phyloP scores from a whole-genome alignment of 2,888 invertebrate species.

The Chymomyza amoena region DNA sequence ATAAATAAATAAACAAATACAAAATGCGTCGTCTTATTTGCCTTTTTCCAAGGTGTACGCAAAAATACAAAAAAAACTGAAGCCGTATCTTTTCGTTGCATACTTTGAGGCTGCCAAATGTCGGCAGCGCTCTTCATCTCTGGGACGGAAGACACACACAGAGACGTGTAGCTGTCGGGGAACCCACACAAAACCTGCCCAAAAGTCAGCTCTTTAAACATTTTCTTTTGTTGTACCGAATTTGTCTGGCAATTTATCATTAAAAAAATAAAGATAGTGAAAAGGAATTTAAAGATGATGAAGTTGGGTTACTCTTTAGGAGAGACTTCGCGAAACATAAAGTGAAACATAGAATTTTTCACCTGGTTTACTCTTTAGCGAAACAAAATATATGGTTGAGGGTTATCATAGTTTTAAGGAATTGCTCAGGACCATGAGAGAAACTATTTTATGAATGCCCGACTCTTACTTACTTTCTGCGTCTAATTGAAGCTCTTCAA shows the following conservation, averaged over 20 bases:
- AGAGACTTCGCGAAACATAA: no score
- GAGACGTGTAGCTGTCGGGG: neutral
- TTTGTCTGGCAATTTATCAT: slow-evolving; percentile 30
- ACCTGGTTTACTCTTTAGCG: no score
- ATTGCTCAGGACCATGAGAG: no score
- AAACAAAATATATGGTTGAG: no score
- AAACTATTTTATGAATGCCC: no score
- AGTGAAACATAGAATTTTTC: no score
- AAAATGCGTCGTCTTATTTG: slow-evolving; percentile 12
- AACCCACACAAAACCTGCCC: neutral
- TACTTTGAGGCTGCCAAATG: slow-evolving; percentile 59
- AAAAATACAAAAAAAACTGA: neutral
- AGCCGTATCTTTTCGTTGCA: slow-evolving; percentile 50
- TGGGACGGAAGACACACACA: neutral
- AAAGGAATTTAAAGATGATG: neutral
- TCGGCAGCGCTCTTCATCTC: neutral
- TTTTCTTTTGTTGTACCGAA: slow-evolving; percentile 13
- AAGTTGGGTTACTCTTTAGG: neutral
- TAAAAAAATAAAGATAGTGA: slow-evolving; percentile 10
- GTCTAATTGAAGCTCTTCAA: no score
- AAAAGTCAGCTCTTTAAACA: slow-evolving; percentile 13
- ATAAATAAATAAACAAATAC: neutral
- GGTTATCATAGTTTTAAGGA: no score
- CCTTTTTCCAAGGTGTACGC: neutral
- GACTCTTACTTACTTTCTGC: no score